Evolutionary conservation across 2,113 vertebrate species (phyloP).

Genomic region (Dinomys branickii): DNA sequence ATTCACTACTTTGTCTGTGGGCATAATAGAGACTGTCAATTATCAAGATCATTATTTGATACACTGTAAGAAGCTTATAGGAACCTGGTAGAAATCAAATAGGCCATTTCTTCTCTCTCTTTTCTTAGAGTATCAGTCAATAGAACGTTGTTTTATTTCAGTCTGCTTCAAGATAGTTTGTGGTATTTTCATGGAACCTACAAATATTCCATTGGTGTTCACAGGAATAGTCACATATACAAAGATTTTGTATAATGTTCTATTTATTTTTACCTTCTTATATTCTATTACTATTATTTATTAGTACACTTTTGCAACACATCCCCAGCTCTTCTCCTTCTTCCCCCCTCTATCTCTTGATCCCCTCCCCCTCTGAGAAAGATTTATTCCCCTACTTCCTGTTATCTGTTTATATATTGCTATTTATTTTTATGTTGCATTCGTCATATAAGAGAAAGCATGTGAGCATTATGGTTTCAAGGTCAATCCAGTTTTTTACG

Average conservation of each 20-base stretch:
- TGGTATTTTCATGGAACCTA: slow-evolving; percentile 47
- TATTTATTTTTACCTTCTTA: background rate
- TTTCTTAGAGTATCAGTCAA: background rate
- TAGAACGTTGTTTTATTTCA: slow-evolving; percentile 25
- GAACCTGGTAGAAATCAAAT: background rate
- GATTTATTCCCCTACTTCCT: background rate
- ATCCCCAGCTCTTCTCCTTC: background rate
- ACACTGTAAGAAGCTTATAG: background rate
- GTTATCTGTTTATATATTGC: background rate
- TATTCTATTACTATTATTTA: background rate
- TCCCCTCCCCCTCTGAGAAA: background rate
- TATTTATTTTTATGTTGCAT: background rate
- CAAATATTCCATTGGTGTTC: background rate
- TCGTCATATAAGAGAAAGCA: background rate
- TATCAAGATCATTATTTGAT: background rate
- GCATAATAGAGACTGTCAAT: background rate
- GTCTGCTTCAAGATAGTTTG: slow-evolving; percentile 1
- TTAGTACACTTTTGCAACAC: background rate
- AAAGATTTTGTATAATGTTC: background rate
- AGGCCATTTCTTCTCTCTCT: background rate
- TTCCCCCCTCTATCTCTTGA: background rate
- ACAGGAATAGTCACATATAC: background rate
- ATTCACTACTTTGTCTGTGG: background rate
- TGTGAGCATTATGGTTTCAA: background rate
- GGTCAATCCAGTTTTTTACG: background rate